A percentile compares a stretch with the other conserved stretches of the same genome.
Conservation (phyloP, 2,113 vertebrate genomes). For the Myrmophylax atrothorax region DNA sequence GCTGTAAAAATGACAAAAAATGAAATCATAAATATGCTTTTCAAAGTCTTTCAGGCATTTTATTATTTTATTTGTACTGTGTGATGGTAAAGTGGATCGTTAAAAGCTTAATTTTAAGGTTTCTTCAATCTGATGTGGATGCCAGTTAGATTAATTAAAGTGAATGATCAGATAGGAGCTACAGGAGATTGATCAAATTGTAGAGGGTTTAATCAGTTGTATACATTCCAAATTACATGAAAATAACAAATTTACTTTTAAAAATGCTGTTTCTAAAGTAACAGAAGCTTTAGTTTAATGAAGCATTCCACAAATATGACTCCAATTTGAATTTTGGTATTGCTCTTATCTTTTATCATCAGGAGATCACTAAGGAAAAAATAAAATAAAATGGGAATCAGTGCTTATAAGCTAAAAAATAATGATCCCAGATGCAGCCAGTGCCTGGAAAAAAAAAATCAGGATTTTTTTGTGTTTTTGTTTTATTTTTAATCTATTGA, state of each 20-base stretch:
- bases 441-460: neutral
- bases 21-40: conserved; percentile 16
- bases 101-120: conserved; percentile 51
- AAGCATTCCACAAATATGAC: neutral
- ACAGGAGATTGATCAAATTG: conserved; percentile 34
- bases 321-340: conserved; percentile 25
- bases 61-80: conserved; percentile 28
- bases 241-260: neutral
- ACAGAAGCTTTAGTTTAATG: conserved; percentile 25
- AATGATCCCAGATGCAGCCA: conserved; percentile 21
- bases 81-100: conserved; percentile 20
- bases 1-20: neutral
- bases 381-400: neutral
- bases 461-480: neutral
- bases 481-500: neutral
- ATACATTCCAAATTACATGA: conserved; percentile 21
- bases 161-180: conserved; percentile 37
- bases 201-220: conserved; percentile 8
- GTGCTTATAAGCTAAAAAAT: conserved; percentile 25
- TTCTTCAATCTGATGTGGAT: conserved; percentile 17
- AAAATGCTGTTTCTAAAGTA: conserved; percentile 40
- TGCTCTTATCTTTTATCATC: conserved; percentile 23
- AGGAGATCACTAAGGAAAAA: neutral
- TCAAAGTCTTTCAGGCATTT: conserved; percentile 8
- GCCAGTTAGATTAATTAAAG: conserved; percentile 44